Conservation (phyloP, 2,113 vertebrate species). For the Ictalurus furcatus region DNA sequence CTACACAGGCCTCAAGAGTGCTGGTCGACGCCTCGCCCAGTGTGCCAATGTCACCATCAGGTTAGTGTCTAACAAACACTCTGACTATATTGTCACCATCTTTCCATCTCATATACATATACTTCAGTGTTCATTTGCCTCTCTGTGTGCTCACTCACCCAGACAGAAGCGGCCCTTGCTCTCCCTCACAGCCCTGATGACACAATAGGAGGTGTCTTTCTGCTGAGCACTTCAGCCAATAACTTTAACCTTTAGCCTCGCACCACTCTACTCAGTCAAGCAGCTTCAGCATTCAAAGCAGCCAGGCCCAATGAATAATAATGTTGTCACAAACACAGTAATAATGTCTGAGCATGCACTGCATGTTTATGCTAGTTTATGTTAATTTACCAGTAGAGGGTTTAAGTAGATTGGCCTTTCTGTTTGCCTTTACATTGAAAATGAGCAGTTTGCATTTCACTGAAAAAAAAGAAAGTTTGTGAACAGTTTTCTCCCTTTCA, state of each 20-base stretch:
- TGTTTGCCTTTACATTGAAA: slow-evolving; percentile 44
- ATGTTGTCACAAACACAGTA: slow-evolving; percentile 25
- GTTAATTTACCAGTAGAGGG: slow-evolving; percentile 28
- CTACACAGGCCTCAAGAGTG: slow-evolving; percentile 95
- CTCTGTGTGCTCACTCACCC: not conserved
- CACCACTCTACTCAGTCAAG: slow-evolving; percentile 23
- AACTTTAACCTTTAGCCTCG: slow-evolving; percentile 50
- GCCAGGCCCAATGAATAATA: slow-evolving; percentile 46
- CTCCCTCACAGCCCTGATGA: not conserved
- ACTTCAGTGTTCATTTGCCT: slow-evolving; percentile 12
- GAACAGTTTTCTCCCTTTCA: slow-evolving; percentile 22
- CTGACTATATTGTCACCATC: slow-evolving; percentile 18
- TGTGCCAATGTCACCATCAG: slow-evolving; percentile 88
- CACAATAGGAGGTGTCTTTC: slow-evolving; percentile 31
- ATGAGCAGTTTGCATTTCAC: slow-evolving; percentile 31
- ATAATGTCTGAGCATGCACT: slow-evolving; percentile 36
- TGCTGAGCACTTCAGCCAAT: slow-evolving; percentile 33
- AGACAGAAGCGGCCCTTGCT: slow-evolving; percentile 20
- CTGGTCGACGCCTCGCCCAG: slow-evolving; percentile 89
- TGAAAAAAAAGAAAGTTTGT: slow-evolving; percentile 12
- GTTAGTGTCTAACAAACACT: slow-evolving; percentile 63
- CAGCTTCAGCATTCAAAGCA: slow-evolving; percentile 21
- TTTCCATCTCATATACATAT: slow-evolving; percentile 33
- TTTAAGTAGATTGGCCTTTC: slow-evolving; percentile 34
- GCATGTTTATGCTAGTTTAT: slow-evolving; percentile 24